Base-by-base conservation (phyloP, 1,140 invertebrate species). In the Eumaeus atala region DNA sequence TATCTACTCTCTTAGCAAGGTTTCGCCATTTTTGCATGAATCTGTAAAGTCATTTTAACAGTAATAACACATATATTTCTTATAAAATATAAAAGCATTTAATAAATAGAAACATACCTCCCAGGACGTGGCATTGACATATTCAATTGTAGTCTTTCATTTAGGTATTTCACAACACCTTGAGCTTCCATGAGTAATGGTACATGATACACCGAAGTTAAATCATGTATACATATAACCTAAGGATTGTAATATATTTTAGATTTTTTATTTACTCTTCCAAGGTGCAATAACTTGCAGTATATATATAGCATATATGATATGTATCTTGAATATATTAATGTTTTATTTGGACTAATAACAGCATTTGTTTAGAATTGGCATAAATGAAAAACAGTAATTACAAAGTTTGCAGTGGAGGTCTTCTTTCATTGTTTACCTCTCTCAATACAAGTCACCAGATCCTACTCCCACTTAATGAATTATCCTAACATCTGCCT, bases 211-310 rank as follows among this genome's bases (percentile, higher is more conserved):
- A 99, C 96, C 6, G 96, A 98, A 17, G 92, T 92, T 33, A 98
- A 91, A 87, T 99, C 98, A 72, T 97, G 97, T 66, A 99, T 94
- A 67, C 95, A 97, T 61, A 99, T 93, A 0, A 99, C 97, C 95
- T 97, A 67, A 47, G 73, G 82, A 56, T 55, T 14, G 17, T 56
- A 10, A 38, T 47, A 42, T 40, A 44, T 18, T 54, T 16, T 17
- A 14, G 4, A 49, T 34, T n/a, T 9, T 35, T 33, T 7, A 12
- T 33, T n/a, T 33, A 12, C n/a, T 42, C 17, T 16, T 16, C 12
- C n/a, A n/a, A n/a, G n/a, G n/a, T n/a, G n/a, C n/a, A n/a, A n/a
- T n/a, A n/a, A n/a, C n/a, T n/a, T n/a, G n/a, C n/a, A n/a, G n/a
- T n/a, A n/a, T n/a, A n/a, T n/a, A n/a, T n/a, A n/a, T n/a, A n/a